A percentile compares a stretch with the other conserved stretches of the same genome.
Conservation (phyloP, 2,888 invertebrate species). For the Erebia aethiops region DNA sequence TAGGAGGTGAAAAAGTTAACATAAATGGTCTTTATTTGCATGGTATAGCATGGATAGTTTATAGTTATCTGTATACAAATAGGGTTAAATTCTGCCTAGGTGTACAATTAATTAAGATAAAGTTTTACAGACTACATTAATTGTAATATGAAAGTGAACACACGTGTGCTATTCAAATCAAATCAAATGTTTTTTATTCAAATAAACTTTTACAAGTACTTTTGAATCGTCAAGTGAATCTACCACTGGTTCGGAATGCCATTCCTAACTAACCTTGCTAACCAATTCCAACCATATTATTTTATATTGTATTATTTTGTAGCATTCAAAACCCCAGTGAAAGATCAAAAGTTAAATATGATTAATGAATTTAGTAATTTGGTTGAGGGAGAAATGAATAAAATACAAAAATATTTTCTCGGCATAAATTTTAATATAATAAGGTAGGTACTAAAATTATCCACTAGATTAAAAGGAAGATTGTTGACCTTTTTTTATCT, state of each 20-base stretch:
- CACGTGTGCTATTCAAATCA: too few relatives aligned
- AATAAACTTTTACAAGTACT: too few relatives aligned
- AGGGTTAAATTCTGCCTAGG: background rate
- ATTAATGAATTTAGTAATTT: slow-evolving; percentile 20
- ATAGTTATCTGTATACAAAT: background rate
- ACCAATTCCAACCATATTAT: background rate
- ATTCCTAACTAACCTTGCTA: too few relatives aligned
- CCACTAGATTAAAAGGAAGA: background rate
- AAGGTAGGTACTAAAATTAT: background rate
- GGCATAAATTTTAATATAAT: slow-evolving; percentile 12
- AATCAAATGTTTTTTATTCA: too few relatives aligned
- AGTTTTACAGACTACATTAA: too few relatives aligned
- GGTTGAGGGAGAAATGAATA: slow-evolving; percentile 18
- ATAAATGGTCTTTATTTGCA: background rate
- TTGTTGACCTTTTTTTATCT: background rate
- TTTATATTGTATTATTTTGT: background rate
- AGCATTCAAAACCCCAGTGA: slow-evolving; percentile 8
- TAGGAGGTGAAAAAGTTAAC: slow-evolving; percentile 16
- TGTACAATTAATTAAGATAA: background rate
- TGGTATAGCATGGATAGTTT: background rate
- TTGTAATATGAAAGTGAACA: too few relatives aligned
- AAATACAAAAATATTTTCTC: slow-evolving; percentile 18
- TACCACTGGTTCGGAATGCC: too few relatives aligned
- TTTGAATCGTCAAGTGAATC: too few relatives aligned
- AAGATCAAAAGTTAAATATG: slow-evolving; percentile 14